Evolutionary conservation across 2,113 vertebrate species (phyloP).

Genomic region (Sapayoa aenigma): DNA sequence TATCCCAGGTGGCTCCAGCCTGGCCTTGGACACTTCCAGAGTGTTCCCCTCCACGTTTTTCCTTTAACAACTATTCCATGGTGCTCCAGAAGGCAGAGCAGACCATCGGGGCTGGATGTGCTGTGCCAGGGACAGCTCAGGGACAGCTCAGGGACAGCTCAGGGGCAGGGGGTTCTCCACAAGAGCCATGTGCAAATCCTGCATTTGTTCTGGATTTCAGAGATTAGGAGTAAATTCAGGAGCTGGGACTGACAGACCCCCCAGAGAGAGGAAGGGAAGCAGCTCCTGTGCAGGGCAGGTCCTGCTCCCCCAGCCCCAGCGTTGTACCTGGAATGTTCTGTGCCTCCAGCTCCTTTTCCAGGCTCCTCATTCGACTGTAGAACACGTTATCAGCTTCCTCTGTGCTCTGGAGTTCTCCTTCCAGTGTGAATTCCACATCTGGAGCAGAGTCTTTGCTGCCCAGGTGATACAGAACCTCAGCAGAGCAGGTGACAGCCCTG

Average conservation of each 20-base stretch:
- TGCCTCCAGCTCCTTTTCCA: conserved; percentile 67
- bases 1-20: neutral
- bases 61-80: fast-evolving
- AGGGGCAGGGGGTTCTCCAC: neutral
- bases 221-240: neutral
- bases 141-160: neutral
- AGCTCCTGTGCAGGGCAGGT: neutral
- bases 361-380: conserved; percentile 76
- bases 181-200: fast-evolving
- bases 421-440: conserved; percentile 75
- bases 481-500: conserved; percentile 71
- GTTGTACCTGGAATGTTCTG: conserved; percentile 85
- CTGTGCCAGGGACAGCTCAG: neutral
- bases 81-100: neutral
- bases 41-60: neutral
- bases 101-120: neutral
- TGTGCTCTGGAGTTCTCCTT: conserved; percentile 72
- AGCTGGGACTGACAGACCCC: neutral
- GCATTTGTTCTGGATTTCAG: neutral
- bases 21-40: neutral
- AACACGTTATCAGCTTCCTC: conserved; percentile 77
- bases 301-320: neutral
- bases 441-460: conserved; percentile 58
- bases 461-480: conserved; percentile 81
- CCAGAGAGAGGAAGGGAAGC: neutral